phyloP scores from a whole-genome alignment of 2,888 invertebrate genomes.

The Chironomus riparius region DNA sequence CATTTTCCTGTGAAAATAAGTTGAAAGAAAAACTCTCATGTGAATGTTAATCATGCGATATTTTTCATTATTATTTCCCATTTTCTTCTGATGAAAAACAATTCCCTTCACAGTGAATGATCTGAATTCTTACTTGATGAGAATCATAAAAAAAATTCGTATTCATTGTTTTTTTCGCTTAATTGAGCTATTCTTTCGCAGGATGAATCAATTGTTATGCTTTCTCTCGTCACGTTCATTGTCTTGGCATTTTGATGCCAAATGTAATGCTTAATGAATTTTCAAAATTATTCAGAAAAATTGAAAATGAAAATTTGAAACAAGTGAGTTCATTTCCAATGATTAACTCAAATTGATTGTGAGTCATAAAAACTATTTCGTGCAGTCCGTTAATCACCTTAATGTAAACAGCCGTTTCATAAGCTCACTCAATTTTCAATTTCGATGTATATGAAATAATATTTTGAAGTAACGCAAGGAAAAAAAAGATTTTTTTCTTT shows the following conservation, averaged over 20 bases:
- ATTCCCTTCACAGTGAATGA: neutral
- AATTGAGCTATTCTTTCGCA: neutral
- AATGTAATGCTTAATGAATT: neutral
- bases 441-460: no score
- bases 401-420: neutral
- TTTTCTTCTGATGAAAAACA: neutral
- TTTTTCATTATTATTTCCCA: neutral
- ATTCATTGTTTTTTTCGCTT: neutral
- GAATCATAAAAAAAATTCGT: no score
- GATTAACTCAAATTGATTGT: conserved; percentile 3
- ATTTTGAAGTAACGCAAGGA: neutral
- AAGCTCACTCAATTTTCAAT: neutral
- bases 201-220: neutral
- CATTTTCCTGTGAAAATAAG: no score
- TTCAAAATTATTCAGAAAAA: neutral
- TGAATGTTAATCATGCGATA: no score
- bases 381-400: neutral
- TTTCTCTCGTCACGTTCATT: neutral
- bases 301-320: neutral
- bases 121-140: neutral
- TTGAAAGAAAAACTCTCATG: no score
- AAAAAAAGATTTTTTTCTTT: neutral
- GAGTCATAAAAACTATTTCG: neutral
- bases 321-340: neutral
- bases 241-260: neutral